Percentiles rank a stretch among this genome's conserved stretches.
Evolutionary conservation across 2,888 invertebrate species (phyloP).

Genomic region (Globia sparganii): DNA sequence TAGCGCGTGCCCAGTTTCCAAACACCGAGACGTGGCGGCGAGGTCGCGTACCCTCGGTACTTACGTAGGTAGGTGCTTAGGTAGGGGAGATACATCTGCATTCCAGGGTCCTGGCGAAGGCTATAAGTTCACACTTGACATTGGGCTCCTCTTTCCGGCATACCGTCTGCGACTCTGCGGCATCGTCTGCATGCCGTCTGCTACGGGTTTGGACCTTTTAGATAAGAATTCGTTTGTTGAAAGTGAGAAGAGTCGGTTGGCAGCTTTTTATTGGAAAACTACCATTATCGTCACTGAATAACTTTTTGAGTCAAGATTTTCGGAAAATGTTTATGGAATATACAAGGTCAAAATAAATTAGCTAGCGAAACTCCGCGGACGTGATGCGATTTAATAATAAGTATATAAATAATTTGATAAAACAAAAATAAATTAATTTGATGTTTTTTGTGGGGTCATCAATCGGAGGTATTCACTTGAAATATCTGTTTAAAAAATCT

Average conservation of each 20-base stretch:
- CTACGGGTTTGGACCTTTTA: conserved; percentile 20
- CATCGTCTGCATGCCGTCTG: conserved; percentile 45
- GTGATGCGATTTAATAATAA: too few species aligned
- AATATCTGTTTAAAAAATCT: too few species aligned
- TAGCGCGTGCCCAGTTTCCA: not conserved
- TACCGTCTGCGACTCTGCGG: conserved; percentile 45
- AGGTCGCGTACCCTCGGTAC: not conserved
- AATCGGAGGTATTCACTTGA: too few species aligned
- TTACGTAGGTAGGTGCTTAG: not conserved
- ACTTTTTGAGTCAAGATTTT: not conserved
- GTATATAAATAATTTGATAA: too few species aligned
- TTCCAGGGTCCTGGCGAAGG: conserved; percentile 27
- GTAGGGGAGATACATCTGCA: conserved; percentile 18
- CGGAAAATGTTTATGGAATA: not conserved
- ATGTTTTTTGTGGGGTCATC: too few species aligned
- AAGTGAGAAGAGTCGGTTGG: not conserved
- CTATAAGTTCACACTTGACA: conserved; percentile 57
- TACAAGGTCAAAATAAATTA: not conserved
- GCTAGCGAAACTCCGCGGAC: not conserved
- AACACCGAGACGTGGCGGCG: not conserved
- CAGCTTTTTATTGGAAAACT: not conserved
- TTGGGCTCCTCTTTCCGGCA: conserved; percentile 33
- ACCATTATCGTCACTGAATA: not conserved
- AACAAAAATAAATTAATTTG: too few species aligned
- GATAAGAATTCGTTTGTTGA: conserved; percentile 19